These are phyloP conservation scores for Epicauta chinensis DNA, from an alignment of 1,140 invertebrate species.

Conservation along the genomic window DNA sequence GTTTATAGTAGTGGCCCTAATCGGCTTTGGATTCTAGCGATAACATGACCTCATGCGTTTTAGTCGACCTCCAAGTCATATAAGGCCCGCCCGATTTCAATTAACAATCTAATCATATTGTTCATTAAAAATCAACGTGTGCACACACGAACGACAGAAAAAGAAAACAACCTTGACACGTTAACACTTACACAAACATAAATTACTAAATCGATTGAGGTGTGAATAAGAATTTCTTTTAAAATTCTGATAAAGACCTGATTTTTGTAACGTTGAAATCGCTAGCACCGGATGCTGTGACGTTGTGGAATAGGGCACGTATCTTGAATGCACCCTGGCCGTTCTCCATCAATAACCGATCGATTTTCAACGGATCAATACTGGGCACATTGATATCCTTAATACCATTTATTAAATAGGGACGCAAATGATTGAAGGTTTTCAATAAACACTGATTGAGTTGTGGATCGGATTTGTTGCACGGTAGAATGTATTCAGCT, in stretches of 20 bases:
- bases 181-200: not conserved
- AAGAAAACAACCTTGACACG: slow-evolving; percentile 4
- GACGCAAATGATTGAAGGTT: slow-evolving; percentile 63
- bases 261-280: slow-evolving; percentile 58
- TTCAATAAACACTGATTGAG: slow-evolving; percentile 60
- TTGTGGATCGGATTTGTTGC: slow-evolving; percentile 57
- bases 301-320: slow-evolving; percentile 61
- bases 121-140: not conserved
- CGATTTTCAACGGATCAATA: slow-evolving; percentile 64
- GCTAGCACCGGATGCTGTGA: slow-evolving; percentile 62
- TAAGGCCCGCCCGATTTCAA: too few species aligned
- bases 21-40: too few species aligned
- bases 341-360: slow-evolving; percentile 66
- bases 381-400: slow-evolving; percentile 61
- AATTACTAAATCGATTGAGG: too few species aligned
- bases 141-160: not conserved
- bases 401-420: slow-evolving; percentile 62
- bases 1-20: too few species aligned
- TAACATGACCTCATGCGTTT: too few species aligned
- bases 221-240: too few species aligned
- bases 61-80: too few species aligned
- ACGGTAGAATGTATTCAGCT: slow-evolving; percentile 70
- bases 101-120: too few species aligned
- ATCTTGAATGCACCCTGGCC: slow-evolving; percentile 64
- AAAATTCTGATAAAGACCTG: slow-evolving; percentile 34